Evolutionary conservation across 2,888 invertebrate species (phyloP).

Genomic region (Homarus gammarus): DNA sequence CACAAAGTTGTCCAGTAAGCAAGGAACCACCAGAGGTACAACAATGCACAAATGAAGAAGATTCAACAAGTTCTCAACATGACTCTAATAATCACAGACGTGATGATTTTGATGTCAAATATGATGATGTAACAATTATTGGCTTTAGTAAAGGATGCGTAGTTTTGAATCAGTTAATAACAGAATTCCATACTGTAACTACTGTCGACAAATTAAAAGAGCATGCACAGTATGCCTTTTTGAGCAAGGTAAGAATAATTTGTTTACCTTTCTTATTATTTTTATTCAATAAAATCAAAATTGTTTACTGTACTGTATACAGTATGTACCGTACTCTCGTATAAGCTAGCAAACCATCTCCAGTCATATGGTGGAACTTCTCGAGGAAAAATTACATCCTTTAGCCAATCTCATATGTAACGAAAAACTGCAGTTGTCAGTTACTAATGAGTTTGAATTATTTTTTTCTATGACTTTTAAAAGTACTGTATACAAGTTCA

Average conservation of each 20-base stretch:
- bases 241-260: conserved; percentile 76
- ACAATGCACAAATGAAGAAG: neutral
- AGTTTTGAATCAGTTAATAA: conserved; percentile 93
- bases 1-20: neutral
- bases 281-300: conserved; percentile 79
- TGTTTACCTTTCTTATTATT: conserved; percentile 78
- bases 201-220: conserved; percentile 68
- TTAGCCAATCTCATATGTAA: no score
- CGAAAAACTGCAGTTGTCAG: no score
- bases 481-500: no score
- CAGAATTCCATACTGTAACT: conserved; percentile 86
- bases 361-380: no score
- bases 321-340: no score
- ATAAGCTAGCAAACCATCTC: no score
- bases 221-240: conserved; percentile 36
- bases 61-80: neutral
- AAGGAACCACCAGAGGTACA: neutral
- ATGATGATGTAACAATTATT: conserved; percentile 80
- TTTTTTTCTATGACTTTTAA: no score
- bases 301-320: conserved; percentile 80
- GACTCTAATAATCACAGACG: neutral
- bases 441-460: no score
- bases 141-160: conserved; percentile 97
- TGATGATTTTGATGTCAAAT: neutral
- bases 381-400: no score